Evolutionary conservation across 2,113 vertebrate species (phyloP), one percentile per base, ranked within the genome.

Genomic region (Maccullochella peelii): DNA sequence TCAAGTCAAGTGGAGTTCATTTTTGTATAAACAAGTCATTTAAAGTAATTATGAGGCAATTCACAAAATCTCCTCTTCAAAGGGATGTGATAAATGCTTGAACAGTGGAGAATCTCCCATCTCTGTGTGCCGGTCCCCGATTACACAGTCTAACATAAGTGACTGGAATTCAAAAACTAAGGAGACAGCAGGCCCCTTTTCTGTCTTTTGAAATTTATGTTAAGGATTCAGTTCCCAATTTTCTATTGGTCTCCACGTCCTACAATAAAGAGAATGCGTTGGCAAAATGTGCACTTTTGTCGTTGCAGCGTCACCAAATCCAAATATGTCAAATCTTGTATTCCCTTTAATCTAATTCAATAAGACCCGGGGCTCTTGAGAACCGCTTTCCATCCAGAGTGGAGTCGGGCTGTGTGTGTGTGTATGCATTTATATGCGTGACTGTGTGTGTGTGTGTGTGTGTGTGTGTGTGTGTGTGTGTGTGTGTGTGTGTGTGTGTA

Each of bases 11-110:
- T 70, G 65, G 72, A 91, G 78, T 92, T 91, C 67, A 78, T 70
- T 85, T 86, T 49, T 72, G 71, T 54, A 78, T 91, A 89, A 93
- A 88, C 77, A 82, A 84, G 76, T 83, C 52, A 74, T 91, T 91
- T 78, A 74, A 88, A 90, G 86, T 81, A 90, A 86, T 88, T 77
- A 90, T 92, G 84, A 84, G 72, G 59, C 85, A 83, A 84, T 88
- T 88, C 72, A 72, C 63, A 23, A 83, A 89, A 84, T 90, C 80
- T 88, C 27, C 33, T 77, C 81, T 89, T 92, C 80, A 89, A 82
- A 92, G 69, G 44, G 44, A 50, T 30, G 70, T 80, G 85, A 88
- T 89, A 82, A 90, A 91, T 85, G 84, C 83, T 87, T 81, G 15
- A 89, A 83, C 59, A 74, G 82, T 27, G 25, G 36, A 76, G 52